Evolutionary conservation across 2,797 vertebrate species (phyloP), one percentile per base, ranked within the genome.

Genomic region (Danionella dracula): DNA sequence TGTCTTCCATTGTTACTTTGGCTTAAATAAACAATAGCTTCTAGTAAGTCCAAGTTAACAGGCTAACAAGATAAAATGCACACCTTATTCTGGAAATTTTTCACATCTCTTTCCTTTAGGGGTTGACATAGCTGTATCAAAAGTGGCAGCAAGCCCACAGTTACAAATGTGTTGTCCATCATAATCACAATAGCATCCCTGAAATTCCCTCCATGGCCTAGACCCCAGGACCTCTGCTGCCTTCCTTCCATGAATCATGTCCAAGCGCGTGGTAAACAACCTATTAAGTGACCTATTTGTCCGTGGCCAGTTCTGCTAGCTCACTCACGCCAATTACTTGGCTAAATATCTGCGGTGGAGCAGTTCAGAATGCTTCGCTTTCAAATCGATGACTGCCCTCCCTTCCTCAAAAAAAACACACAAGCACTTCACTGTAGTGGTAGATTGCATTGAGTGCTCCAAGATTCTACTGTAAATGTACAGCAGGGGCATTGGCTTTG

Each of bases 281-380:
- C 70, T 63, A 83, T 88, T 87, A 88, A 81, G 83, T 86, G 90
- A 89, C 84, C 83, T 89, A 88, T 90, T 91, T 90, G 87, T 89
- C 83, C 83, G 62, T 79, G 83, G 83, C 79, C 83, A 82, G 69
- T 78, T 79, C 76, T 81, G 81, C 81, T 79, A 82, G 81, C 87
- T 89, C 82, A 86, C 82, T 86, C 83, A 73, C 55, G 74, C 83
- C 75, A 88, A 72, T 89, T 91, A 85, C 86, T 89, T 88, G 79
- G 76, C 76, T 79, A 72, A 80, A 72, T 77, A 74, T 80, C 77
- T 81, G 78, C 77, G 75, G 73, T 78, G 79, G 81, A 77, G 70
- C 45, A 76, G 77, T 82, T 82, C 76, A 78, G 74, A 62, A 82
- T 78, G 0, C 31, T 81, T 82, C 72, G 37, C 53, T 59, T 76